Evolutionary conservation across 2,888 invertebrate species (phyloP), one percentile per base, ranked within the genome.

Genomic region (Perithous albicinctus): DNA sequence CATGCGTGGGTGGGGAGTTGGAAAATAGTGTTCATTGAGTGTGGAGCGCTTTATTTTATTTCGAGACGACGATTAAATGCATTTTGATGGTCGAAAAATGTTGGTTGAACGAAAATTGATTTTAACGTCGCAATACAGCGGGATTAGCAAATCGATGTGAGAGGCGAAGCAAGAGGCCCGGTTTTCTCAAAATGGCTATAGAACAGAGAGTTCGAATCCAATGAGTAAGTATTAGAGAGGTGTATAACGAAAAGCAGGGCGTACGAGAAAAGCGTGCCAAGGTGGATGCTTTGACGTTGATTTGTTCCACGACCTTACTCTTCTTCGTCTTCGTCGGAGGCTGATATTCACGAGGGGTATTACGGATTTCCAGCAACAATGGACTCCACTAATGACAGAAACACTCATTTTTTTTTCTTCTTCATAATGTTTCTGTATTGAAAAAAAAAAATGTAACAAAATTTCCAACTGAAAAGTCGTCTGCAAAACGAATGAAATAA

Each of bases 121-220:
- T 43, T 63, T 23, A 26, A 12, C 43, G 35, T 63, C 15, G 75
- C 54, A 82, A 78, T 73, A 61, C 51, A 29, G 59, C 18, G 46
- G 61, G 75, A 79, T 84, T 85, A 83, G 83, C 80, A 77, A 84
- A 87, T 72, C 59, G 59, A 66, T 79, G 38, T 59, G 32, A 59
- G 83, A 46, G 12, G 29, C 48, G 29, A 48, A n/a, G 48, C 32
- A 67, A 74, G 64, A 82, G 83, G 84, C 86, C 86, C 79, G 86
- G 86, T 88, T 89, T 89, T 88, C 90, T 86, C 66, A 85, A 89
- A 89, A 90, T 88, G 91, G 90, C 70, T 80, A 87, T 84, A 78
- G 75, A 67, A 56, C 80, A 86, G 82, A 80, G 83, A 81, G 82
- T 61, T 79, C 66, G 78, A 82, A 84, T 80, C 79, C 80, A 81